phyloP scores from a whole-genome alignment of 2,888 invertebrate genomes.

The Strigamia crassipes region DNA sequence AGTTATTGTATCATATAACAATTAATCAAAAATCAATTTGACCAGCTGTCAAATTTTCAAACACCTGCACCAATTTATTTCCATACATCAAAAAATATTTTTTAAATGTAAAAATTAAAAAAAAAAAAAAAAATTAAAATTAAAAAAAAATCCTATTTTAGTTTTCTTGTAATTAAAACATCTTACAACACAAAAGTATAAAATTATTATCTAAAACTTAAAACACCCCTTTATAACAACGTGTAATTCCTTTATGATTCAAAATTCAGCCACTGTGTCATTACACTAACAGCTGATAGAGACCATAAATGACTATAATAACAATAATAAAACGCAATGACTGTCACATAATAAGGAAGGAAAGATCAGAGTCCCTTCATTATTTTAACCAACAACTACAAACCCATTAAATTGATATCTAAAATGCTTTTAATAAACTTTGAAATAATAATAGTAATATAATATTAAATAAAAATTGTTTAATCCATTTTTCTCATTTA shows the following conservation, averaged over 20 bases:
- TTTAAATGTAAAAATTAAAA: neutral
- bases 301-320: conserved; percentile 38
- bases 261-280: conserved; percentile 30
- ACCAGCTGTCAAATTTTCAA: conserved; percentile 20
- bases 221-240: conserved; percentile 15
- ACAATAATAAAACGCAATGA: conserved; percentile 40
- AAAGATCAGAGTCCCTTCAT: conserved; percentile 27
- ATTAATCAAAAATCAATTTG: conserved; percentile 27
- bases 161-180: neutral
- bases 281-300: conserved; percentile 42
- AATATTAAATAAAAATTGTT: neutral
- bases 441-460: neutral
- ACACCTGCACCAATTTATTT: conserved; percentile 25
- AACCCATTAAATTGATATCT: neutral
- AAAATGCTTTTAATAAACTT: neutral
- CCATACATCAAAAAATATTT: neutral
- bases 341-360: conserved; percentile 40
- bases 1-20: neutral
- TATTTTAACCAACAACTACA: conserved; percentile 28
- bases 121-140: neutral
- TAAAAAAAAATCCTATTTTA: neutral
- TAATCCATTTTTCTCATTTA: neutral
- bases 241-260: conserved; percentile 28
- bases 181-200: neutral
- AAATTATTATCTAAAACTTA: neutral